Evolutionary conservation across 2,797 vertebrate genomes (phyloP).

Genomic region (Oreochromis grahami): DNA sequence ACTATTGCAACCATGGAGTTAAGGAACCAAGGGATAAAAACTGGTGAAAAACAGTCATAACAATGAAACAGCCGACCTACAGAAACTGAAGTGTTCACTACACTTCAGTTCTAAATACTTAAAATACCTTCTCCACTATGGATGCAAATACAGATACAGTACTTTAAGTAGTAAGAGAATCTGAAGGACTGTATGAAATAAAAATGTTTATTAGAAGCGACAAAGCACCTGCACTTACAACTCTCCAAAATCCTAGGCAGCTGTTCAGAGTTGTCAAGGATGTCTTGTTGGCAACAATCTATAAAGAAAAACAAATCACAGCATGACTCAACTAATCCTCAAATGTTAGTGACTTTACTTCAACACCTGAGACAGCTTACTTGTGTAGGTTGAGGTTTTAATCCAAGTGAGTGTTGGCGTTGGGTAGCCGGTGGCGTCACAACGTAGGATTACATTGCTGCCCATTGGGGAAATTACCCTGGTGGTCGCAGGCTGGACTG

Average conservation of each 20-base stretch:
- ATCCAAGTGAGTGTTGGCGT: conserved; percentile 87
- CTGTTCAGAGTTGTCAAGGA: conserved; percentile 35
- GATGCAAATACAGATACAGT: neutral
- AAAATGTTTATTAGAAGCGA: neutral
- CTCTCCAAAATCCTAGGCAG: conserved; percentile 60
- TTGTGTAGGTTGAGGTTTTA: conserved; percentile 75
- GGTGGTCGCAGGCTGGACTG: conserved; percentile 87
- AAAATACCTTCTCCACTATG: neutral
- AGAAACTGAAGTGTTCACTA: neutral
- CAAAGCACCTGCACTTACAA: conserved; percentile 50
- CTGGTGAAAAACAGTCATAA: neutral
- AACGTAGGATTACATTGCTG: conserved; percentile 89
- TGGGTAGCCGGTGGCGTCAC: conserved; percentile 87
- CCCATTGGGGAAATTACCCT: conserved; percentile 84
- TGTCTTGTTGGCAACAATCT: conserved; percentile 65
- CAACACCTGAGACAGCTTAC: conserved; percentile 55
- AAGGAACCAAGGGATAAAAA: neutral
- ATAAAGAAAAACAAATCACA: conserved; percentile 6
- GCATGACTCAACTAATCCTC: neutral
- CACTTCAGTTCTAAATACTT: neutral
- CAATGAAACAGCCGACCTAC: neutral
- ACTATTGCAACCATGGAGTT: neutral
- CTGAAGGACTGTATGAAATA: neutral
- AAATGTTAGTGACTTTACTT: neutral
- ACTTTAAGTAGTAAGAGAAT: neutral